Evolutionary conservation across 35 echinoderm and acorn worm genomes (phyloP).

Genomic region (Heliocidaris tuberculata): DNA sequence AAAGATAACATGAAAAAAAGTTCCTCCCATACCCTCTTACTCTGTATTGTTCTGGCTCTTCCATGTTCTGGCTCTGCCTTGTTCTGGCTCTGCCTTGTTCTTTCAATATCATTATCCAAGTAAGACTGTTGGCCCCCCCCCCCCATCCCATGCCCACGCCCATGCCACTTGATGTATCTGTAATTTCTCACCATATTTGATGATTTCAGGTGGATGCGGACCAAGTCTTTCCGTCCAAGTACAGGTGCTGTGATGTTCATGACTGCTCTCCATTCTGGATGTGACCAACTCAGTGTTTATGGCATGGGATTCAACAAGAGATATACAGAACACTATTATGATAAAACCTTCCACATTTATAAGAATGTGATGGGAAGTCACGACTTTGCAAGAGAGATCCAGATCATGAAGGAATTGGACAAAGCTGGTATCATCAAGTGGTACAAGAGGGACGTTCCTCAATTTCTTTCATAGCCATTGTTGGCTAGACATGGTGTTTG

Average conservation of each 20-base stretch:
- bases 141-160: background rate
- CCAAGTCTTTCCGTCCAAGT: conserved; percentile 80
- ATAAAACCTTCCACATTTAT: conserved; percentile 62
- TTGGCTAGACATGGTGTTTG: background rate
- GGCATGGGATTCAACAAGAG: conserved; percentile 85
- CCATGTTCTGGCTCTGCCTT: too few species aligned
- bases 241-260: conserved; percentile 91
- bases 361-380: conserved; percentile 70
- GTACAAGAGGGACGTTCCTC: conserved; percentile 88
- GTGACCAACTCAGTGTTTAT: conserved; percentile 81
- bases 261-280: conserved; percentile 83
- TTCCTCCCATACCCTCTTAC: too few species aligned
- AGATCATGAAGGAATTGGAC: conserved; percentile 63
- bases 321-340: conserved; percentile 93
- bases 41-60: background rate
- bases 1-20: too few species aligned
- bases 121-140: background rate
- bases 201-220: conserved; percentile 77
- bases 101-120: background rate
- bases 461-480: conserved; percentile 36
- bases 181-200: background rate
- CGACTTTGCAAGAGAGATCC: conserved; percentile 79
- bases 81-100: background rate
- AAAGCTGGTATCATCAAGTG: conserved; percentile 68
- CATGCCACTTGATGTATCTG: background rate